Conservation (phyloP, 2,113 vertebrate species). For the Meriones unguiculatus region DNA sequence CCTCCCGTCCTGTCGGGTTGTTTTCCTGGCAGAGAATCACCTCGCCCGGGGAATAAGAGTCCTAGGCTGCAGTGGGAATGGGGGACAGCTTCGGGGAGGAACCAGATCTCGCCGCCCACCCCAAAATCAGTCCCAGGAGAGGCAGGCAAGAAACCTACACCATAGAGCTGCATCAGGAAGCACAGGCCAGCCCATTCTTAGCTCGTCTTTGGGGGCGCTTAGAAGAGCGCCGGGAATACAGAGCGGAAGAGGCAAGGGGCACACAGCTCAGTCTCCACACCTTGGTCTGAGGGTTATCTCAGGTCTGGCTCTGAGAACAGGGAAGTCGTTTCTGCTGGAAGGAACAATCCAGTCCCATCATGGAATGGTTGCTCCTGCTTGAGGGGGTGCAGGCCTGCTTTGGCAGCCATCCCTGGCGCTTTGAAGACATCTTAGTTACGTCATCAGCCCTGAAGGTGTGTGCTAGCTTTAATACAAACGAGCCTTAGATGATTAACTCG, state of each 20-base stretch:
- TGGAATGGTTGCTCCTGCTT: background rate
- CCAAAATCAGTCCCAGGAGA: background rate
- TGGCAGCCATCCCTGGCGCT: background rate
- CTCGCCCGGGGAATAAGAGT: background rate
- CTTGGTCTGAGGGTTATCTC: no score
- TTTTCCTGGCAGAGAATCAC: background rate
- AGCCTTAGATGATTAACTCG: background rate
- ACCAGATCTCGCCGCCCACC: background rate
- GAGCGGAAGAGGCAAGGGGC: no score
- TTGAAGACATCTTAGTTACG: background rate
- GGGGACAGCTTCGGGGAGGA: background rate
- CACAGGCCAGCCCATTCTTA: background rate
- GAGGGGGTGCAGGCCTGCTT: background rate
- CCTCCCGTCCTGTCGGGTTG: background rate
- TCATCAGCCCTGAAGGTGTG: no score
- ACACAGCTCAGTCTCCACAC: no score
- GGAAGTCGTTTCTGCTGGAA: background rate
- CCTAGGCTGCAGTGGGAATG: background rate
- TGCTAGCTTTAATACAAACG: background rate
- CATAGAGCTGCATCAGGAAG: background rate
- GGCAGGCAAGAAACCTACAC: no score
- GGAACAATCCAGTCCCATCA: no score
- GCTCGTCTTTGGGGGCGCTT: no score
- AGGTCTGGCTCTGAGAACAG: background rate
- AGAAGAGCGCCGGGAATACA: background rate